Evolutionary conservation across 2,113 vertebrate genomes (phyloP).

Genomic region (Ahaetulla prasina): DNA sequence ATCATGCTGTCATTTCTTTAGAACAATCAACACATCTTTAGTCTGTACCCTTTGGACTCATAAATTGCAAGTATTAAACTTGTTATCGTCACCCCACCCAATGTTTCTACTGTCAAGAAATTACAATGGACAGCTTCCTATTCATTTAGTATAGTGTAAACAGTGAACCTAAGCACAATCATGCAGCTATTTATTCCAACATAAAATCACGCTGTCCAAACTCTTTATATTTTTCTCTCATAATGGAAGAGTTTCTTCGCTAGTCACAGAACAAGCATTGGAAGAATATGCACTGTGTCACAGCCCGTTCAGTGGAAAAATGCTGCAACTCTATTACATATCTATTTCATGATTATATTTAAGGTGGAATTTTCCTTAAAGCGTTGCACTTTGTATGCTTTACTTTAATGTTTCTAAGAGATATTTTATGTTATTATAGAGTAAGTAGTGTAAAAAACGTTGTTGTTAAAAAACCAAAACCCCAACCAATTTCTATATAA

Average conservation of each 20-base stretch:
- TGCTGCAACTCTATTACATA: slow-evolving; percentile 64
- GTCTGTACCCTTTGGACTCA: slow-evolving; percentile 42
- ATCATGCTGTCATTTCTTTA: slow-evolving; percentile 41
- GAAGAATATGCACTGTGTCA: slow-evolving; percentile 53
- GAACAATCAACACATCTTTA: slow-evolving; percentile 33
- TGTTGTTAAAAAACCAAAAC: slow-evolving; percentile 68
- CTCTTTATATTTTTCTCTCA: slow-evolving; percentile 27
- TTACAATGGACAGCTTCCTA: slow-evolving; percentile 60
- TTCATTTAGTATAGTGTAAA: slow-evolving; percentile 43
- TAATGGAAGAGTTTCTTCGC: slow-evolving; percentile 24
- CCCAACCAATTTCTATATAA: slow-evolving; percentile 82
- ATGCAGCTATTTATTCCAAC: slow-evolving; percentile 23
- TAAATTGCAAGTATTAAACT: slow-evolving; percentile 48
- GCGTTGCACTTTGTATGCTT: slow-evolving; percentile 82
- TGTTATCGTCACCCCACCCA: slow-evolving; percentile 27
- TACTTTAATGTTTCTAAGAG: slow-evolving; percentile 78
- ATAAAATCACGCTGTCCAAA: slow-evolving; percentile 4
- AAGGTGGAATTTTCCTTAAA: slow-evolving; percentile 70
- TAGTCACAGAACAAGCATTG: slow-evolving; percentile 30
- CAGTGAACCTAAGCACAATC: slow-evolving; percentile 58
- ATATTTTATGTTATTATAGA: slow-evolving; percentile 80
- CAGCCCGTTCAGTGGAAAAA: slow-evolving; percentile 57
- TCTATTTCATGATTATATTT: slow-evolving; percentile 64
- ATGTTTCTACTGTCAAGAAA: slow-evolving; percentile 22
- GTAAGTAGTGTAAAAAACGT: slow-evolving; percentile 77